Percentiles rank a stretch among this genome's conserved stretches.
These are phyloP conservation scores for Buteo buteo DNA, from an alignment of 2,113 vertebrate species.

Conservation along the genomic window DNA sequence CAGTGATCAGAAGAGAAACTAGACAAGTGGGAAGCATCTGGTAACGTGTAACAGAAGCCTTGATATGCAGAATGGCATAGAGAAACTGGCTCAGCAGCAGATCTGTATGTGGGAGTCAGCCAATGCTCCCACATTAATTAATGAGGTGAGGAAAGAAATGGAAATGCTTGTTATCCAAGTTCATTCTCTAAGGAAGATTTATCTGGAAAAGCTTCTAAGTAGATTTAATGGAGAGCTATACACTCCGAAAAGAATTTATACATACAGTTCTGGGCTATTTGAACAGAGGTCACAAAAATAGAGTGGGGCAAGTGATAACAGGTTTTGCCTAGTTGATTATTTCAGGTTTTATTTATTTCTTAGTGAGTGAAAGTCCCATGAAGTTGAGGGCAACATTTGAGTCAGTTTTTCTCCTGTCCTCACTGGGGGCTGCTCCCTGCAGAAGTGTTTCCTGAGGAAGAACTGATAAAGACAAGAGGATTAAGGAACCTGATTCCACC, in stretches of 20 bases:
- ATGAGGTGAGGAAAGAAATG: conserved; percentile 11
- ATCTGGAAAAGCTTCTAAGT: conserved; percentile 1
- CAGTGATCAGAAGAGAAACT: neutral
- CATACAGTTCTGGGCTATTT: neutral
- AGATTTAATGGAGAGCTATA: neutral
- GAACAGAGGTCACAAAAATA: neutral
- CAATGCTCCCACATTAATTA: neutral
- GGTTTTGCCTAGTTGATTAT: neutral
- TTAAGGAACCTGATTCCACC: neutral
- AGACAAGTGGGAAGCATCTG: neutral
- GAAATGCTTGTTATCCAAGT: neutral
- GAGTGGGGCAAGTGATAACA: neutral
- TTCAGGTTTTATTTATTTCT: neutral
- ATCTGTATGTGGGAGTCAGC: conserved; percentile 1
- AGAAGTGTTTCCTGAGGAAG: neutral
- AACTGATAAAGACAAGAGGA: neutral
- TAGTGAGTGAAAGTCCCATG: neutral
- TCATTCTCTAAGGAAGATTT: neutral
- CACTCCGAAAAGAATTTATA: neutral
- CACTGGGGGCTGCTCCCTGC: accelerated
- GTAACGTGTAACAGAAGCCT: neutral
- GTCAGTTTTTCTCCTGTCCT: neutral
- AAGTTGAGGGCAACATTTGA: neutral
- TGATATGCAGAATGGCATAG: neutral
- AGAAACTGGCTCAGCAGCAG: neutral